Conservation (phyloP, 1,140 invertebrate species). For the Camponotus pennsylvanicus region DNA sequence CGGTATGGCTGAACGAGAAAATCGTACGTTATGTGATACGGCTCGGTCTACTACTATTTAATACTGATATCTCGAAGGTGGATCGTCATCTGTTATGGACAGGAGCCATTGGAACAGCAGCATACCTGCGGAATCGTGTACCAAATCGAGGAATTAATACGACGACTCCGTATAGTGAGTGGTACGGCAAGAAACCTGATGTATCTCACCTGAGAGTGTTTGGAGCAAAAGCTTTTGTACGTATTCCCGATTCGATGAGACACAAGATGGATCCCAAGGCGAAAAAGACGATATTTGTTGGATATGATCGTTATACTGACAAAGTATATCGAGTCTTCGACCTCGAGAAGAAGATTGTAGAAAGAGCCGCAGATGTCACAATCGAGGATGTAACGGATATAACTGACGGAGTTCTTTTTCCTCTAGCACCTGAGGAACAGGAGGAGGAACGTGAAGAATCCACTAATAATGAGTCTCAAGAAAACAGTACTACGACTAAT, state of each 20-base stretch:
- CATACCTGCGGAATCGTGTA: background rate
- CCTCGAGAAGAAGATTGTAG: background rate
- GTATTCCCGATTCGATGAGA: background rate
- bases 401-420: conserved; percentile 7
- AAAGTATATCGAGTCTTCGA: background rate
- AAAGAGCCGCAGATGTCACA: background rate
- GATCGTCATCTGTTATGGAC: conserved; percentile 31
- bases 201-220: conserved; percentile 18
- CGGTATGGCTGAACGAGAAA: conserved; percentile 22
- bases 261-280: background rate
- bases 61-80: background rate
- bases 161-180: conserved; percentile 25
- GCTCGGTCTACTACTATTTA: conserved; percentile 17
- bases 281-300: background rate
- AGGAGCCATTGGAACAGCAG: background rate
- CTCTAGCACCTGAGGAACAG: background rate
- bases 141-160: background rate
- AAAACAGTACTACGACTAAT: background rate
- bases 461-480: background rate
- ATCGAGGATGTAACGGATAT: background rate
- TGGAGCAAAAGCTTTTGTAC: conserved; percentile 35
- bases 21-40: conserved; percentile 20
- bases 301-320: background rate
- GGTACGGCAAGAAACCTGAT: conserved; percentile 29
- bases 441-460: conserved; percentile 56